Conservation (phyloP, 2,888 invertebrate species). For the Epinotia bilunana region DNA sequence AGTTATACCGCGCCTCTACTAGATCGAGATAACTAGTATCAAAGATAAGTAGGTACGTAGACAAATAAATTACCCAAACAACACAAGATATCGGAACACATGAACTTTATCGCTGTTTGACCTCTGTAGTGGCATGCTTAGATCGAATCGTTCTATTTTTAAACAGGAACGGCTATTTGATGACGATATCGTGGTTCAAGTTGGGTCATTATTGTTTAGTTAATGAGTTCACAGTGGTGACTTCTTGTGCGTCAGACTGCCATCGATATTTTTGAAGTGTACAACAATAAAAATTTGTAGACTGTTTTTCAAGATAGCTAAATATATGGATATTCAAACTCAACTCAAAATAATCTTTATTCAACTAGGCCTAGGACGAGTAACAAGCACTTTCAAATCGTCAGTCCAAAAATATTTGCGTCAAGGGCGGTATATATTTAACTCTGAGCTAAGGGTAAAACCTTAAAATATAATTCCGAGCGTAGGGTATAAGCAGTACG, state of each 20-base stretch:
- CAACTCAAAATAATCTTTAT: too few relatives aligned
- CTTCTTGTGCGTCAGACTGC: neutral
- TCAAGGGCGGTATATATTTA: too few relatives aligned
- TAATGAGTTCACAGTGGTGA: constrained; percentile 3
- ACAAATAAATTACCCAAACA: neutral
- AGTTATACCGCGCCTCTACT: neutral
- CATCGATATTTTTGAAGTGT: too few relatives aligned
- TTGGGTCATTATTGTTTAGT: neutral
- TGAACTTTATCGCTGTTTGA: constrained; percentile 3
- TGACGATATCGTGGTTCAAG: constrained; percentile 20
- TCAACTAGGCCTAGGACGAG: too few relatives aligned
- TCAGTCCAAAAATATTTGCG: too few relatives aligned
- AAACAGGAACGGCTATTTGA: constrained; percentile 15
- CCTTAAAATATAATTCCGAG: too few relatives aligned
- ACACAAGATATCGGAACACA: neutral
- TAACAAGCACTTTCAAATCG: too few relatives aligned
- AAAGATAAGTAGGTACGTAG: neutral
- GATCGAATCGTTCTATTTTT: constrained; percentile 26
- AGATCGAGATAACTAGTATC: neutral
- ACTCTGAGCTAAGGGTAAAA: too few relatives aligned
- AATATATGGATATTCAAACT: too few relatives aligned
- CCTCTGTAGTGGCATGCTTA: constrained; percentile 2
- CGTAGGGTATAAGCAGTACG: too few relatives aligned
- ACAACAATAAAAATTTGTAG: too few relatives aligned
- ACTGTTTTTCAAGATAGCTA: too few relatives aligned